Evolutionary conservation across 2,113 vertebrate genomes (phyloP), one percentile per base, ranked within the genome.

Genomic region (Tetraodon nigroviridis): DNA sequence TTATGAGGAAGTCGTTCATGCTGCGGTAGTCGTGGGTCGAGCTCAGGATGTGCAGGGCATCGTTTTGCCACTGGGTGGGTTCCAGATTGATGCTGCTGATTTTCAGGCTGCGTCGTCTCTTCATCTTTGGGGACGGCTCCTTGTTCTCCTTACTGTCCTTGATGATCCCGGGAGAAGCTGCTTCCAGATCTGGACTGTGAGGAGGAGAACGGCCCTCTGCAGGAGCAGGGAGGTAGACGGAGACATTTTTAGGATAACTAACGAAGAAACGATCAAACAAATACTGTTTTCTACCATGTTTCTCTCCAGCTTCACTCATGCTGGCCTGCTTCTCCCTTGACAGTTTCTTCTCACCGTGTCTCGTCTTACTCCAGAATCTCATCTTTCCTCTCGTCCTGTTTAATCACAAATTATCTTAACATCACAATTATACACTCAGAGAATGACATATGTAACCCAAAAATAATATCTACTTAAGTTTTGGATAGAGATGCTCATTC

Each of bases 1-100:
- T 98, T 87, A 95, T 91, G 64, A 98, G 94, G 79, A 99, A 99
- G 81, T 98, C 96, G 68, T 98, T 94, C 96, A 99, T 98, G 87
- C 91, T 93, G 84, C 92, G 94, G 85, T 98, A 90, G 89, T 99
- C 96, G 0, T 78, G 88, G 24, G 91, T 84, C 0, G 93, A 94
- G 59, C 91, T 90, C 72, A 99, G 94, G 80, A 99, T 96, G 85
- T 95, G 94, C 73, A 95, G 84, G 0, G 90, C 88, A 29, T 98
- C 95, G 0, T 95, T 94, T 76, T 97, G 93, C 95, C 94, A 96
- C 69, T 95, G 94, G 40, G 88, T 58, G 0, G 94, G 92, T 18
- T 98, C 95, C 76, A 95, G 86, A 18, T 92, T 79, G 53, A 92
- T 87, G 0, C 66, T 95, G 89, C 94, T 95, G 87, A 97, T 97